Evolutionary conservation across 2,888 invertebrate species (phyloP).

Genomic region (Scaptomyza parva): DNA sequence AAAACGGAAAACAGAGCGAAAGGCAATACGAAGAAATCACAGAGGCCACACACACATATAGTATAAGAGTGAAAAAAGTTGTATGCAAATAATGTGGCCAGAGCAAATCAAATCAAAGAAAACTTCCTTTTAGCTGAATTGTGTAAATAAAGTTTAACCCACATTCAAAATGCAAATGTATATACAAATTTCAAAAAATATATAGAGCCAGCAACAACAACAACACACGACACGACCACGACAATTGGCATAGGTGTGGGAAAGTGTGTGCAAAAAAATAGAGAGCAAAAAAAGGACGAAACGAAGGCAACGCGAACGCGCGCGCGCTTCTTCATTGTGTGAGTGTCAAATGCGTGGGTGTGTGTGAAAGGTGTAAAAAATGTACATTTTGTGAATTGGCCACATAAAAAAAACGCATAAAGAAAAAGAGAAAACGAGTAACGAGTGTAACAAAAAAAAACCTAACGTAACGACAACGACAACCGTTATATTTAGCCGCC

Average conservation of each 20-base stretch:
- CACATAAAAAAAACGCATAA: conserved; percentile 44
- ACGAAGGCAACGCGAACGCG: conserved; percentile 61
- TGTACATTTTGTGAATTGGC: conserved; percentile 79
- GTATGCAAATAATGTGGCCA: conserved; percentile 61
- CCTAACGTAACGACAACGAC: conserved; percentile 58
- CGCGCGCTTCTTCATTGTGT: conserved; percentile 61
- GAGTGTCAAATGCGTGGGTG: conserved; percentile 69
- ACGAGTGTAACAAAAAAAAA: conserved; percentile 67
- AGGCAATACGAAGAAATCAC: conserved; percentile 34
- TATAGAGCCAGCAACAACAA: conserved; percentile 48
- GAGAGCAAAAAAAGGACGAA: conserved; percentile 45
- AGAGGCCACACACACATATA: conserved; percentile 41
- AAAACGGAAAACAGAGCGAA: conserved; percentile 55
- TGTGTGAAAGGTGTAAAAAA: conserved; percentile 77
- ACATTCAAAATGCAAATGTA: conserved; percentile 23
- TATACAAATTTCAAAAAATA: conserved; percentile 35
- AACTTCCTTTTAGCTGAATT: conserved; percentile 29
- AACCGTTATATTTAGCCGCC: conserved; percentile 76
- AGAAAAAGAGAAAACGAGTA: conserved; percentile 62
- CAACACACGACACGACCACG: conserved; percentile 41
- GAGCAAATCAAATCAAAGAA: conserved; percentile 47
- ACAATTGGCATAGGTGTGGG: conserved; percentile 46
- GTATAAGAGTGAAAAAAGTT: conserved; percentile 34
- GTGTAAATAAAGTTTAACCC: conserved; percentile 50
- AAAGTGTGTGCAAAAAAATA: conserved; percentile 47